phyloP scores from a whole-genome alignment of 2,113 vertebrate species.

The Ictidomys tridecemlineatus region DNA sequence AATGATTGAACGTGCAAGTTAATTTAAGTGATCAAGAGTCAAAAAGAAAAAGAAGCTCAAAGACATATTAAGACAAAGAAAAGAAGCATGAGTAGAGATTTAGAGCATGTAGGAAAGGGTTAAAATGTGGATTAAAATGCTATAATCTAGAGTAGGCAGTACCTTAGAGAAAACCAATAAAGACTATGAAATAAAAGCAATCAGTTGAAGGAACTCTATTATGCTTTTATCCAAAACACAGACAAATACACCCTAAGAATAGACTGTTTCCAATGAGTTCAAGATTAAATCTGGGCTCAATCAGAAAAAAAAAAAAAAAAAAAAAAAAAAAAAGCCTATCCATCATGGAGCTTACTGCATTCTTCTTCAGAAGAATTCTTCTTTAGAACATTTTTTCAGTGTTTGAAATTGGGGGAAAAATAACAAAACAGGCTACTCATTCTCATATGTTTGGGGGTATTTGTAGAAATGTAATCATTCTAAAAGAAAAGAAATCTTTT shows the following conservation, averaged over 20 bases:
- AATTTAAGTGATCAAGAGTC: background rate
- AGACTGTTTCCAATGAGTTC: background rate
- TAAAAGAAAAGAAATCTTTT: background rate
- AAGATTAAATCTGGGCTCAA: background rate
- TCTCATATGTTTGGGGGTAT: background rate
- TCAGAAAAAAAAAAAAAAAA: background rate
- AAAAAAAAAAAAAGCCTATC: too few relatives aligned
- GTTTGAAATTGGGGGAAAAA: background rate
- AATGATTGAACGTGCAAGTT: background rate
- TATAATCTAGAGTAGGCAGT: background rate
- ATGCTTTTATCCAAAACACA: slow-evolving; percentile 49
- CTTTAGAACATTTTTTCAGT: background rate
- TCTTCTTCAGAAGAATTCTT: too few relatives aligned
- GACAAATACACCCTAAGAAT: background rate
- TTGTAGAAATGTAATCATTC: slow-evolving; percentile 12
- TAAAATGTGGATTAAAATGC: background rate
- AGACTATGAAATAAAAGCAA: background rate
- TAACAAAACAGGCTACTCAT: background rate
- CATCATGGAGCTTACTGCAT: too few relatives aligned
- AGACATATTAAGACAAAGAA: background rate
- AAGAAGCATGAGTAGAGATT: background rate
- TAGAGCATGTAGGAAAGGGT: background rate
- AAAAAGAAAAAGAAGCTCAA: background rate
- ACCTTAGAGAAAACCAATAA: background rate
- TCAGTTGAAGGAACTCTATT: background rate